phyloP scores from a whole-genome alignment of 2,888 invertebrate genomes.

The Cosmopolites sordidus region DNA sequence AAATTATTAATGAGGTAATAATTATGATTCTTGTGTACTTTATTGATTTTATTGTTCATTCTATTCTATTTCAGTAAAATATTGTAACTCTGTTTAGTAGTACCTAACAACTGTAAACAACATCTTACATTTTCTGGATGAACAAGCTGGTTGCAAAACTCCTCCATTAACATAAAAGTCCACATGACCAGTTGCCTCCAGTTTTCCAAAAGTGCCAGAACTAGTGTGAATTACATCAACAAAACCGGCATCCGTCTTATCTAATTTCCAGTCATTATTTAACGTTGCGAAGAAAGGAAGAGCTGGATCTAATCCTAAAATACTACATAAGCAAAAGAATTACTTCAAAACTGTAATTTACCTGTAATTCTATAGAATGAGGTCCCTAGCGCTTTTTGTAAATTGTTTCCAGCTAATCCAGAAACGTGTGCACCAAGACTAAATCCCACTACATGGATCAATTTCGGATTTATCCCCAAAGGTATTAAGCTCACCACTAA shows the following conservation, averaged over 20 bases:
- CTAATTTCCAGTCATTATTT: conserved; percentile 55
- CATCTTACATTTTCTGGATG: conserved; percentile 1
- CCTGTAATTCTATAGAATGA: conserved; percentile 54
- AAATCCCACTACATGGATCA: conserved; percentile 63
- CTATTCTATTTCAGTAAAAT: too few relatives aligned
- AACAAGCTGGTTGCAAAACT: conserved; percentile 39
- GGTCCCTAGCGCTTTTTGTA: conserved; percentile 43
- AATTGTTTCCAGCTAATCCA: conserved; percentile 44
- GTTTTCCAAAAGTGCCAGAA: conserved; percentile 62
- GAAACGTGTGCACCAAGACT: conserved; percentile 57
- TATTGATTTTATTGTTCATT: too few relatives aligned
- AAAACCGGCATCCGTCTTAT: conserved; percentile 60
- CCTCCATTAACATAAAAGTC: conserved; percentile 74
- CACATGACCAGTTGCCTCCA: conserved; percentile 62
- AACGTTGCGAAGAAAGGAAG: conserved; percentile 53
- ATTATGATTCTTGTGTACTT: too few relatives aligned
- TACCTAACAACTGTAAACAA: too few relatives aligned
- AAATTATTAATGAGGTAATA: too few relatives aligned
- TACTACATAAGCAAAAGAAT: not conserved
- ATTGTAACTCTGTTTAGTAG: too few relatives aligned
- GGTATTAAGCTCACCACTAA: conserved; percentile 47
- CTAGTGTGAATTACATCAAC: conserved; percentile 72
- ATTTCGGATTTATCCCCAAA: conserved; percentile 42
- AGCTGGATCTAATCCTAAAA: conserved; percentile 58
- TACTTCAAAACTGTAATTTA: conserved; percentile 4